These are phyloP conservation scores for Liodrosophila aerea DNA, from an alignment of 2,888 invertebrate genomes.

Conservation along the genomic window DNA sequence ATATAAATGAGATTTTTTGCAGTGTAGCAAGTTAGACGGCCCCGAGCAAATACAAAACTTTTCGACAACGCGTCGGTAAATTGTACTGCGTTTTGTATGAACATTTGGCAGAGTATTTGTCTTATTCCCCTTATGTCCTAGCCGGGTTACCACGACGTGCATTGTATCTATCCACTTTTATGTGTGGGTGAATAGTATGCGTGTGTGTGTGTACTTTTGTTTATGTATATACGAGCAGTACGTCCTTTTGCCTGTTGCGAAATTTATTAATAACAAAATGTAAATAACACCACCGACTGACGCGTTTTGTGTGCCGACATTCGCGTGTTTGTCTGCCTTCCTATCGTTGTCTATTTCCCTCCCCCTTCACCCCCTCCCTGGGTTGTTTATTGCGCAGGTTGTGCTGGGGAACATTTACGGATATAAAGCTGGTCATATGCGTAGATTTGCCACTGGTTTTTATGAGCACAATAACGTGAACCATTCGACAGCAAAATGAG, in stretches of 20 bases:
- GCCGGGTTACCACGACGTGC: not conserved
- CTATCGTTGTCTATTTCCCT: not conserved
- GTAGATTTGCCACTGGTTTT: slow-evolving; percentile 36
- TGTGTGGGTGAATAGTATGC: not conserved
- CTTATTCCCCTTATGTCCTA: not conserved
- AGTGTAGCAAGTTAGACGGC: slow-evolving; percentile 10
- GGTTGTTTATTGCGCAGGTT: slow-evolving; percentile 7
- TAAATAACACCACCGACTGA: slow-evolving; percentile 57
- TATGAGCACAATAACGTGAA: slow-evolving; percentile 45
- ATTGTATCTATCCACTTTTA: not conserved
- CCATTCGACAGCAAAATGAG: slow-evolving; percentile 45
- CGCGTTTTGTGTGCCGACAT: slow-evolving; percentile 27
- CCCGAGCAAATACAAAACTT: slow-evolving; percentile 50
- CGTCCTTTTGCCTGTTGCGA: slow-evolving; percentile 48
- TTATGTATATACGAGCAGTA: slow-evolving; percentile 31
- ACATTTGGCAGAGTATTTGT: slow-evolving; percentile 14
- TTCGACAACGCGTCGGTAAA: slow-evolving; percentile 46
- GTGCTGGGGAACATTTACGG: not conserved
- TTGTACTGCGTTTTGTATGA: slow-evolving; percentile 37
- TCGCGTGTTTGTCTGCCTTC: slow-evolving; percentile 17
- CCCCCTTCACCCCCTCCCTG: not conserved
- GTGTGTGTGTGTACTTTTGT: slow-evolving; percentile 6
- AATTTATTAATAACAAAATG: slow-evolving; percentile 74
- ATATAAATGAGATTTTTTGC: not conserved
- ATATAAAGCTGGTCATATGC: slow-evolving; percentile 19